Percentiles rank a stretch among this genome's conserved stretches.
Conservation (phyloP, 2,888 invertebrate species). For the Apodemia zela region DNA sequence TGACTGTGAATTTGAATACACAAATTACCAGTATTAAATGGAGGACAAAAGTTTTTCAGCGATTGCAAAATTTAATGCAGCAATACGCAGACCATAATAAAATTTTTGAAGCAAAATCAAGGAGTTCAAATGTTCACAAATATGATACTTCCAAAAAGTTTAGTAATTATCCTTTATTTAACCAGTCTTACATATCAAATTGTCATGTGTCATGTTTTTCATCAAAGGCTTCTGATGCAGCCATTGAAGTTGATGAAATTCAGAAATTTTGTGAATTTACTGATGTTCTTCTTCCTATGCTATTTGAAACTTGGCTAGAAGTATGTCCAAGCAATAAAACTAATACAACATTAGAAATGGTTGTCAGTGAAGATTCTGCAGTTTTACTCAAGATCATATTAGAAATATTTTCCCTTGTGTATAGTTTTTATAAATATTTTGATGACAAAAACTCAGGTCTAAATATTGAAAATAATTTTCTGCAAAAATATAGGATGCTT, state of each 20-base stretch:
- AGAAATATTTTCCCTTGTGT: slow-evolving; percentile 82
- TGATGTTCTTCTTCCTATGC: slow-evolving; percentile 85
- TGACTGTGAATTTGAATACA: slow-evolving; percentile 85
- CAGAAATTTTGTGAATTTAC: slow-evolving; percentile 82
- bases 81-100: slow-evolving; percentile 55
- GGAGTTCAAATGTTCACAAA: slow-evolving; percentile 33
- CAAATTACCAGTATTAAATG: slow-evolving; percentile 88
- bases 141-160: slow-evolving; percentile 46
- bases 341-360: slow-evolving; percentile 62
- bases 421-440: slow-evolving; percentile 60
- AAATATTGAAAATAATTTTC: slow-evolving; percentile 72
- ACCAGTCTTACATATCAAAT: slow-evolving; percentile 50
- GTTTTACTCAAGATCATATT: slow-evolving; percentile 82
- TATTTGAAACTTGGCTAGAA: slow-evolving; percentile 93
- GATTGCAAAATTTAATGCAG: slow-evolving; percentile 80
- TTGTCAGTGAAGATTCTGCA: slow-evolving; percentile 83
- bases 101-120: slow-evolving; percentile 36
- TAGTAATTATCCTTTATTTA: slow-evolving; percentile 57
- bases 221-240: slow-evolving; percentile 54
- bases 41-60: slow-evolving; percentile 87
- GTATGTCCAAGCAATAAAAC: slow-evolving; percentile 78
- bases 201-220: slow-evolving; percentile 66
- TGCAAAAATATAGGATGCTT: slow-evolving; percentile 69
- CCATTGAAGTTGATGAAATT: slow-evolving; percentile 56
- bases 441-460: slow-evolving; percentile 53